Base-by-base conservation (phyloP, 2,797 vertebrate species). In the Notamacropus eugenii region DNA sequence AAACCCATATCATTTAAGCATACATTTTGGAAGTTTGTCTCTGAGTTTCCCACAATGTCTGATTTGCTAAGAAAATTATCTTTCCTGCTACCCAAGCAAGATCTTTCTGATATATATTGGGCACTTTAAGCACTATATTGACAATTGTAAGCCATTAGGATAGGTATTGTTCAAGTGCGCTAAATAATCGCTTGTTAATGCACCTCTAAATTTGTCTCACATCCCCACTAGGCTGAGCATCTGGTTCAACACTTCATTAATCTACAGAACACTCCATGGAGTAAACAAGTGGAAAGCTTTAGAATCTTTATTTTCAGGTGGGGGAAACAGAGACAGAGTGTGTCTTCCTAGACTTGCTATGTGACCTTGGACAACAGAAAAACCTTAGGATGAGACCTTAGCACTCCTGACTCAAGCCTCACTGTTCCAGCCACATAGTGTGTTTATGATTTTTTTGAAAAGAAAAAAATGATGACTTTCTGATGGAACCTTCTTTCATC, bases 161-260 rank as follows among this genome's bases (percentile, higher is more conserved):
- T 82, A 82, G 74, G 74, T 82, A 82, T 46, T 82, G 74, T 40
- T 82, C 19, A 82, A 82, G 74, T 46, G 40, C 40, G 40, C 74
- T 82, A 82, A 82, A 82, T 82, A 82, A 82, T 82, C 40, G 22
- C 74, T 82, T 82, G 74, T 82, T 82, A 82, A 82, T 82, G 74
- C 74, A 82, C 74, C 74, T 82, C 74, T 82, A 46, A 82, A 82
- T 46, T 82, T 82, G 74, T 82, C 74, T 82, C 40, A 82, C 74
- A 82, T 82, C 74, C 74, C 74, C 74, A 82, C 74, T 82, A 82
- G 40, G 74, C 74, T 82, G 74, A 82, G 74, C 74, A 82, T 82
- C 74, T 82, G 74, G 74, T 82, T 82, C 74, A 82, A 82, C 74
- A 82, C 74, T 82, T 46, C 74, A 82, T 82, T 82, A 82, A 82